Evolutionary conservation across 2,113 vertebrate species (phyloP).

Genomic region (Cyprinodon brontotheroides): DNA sequence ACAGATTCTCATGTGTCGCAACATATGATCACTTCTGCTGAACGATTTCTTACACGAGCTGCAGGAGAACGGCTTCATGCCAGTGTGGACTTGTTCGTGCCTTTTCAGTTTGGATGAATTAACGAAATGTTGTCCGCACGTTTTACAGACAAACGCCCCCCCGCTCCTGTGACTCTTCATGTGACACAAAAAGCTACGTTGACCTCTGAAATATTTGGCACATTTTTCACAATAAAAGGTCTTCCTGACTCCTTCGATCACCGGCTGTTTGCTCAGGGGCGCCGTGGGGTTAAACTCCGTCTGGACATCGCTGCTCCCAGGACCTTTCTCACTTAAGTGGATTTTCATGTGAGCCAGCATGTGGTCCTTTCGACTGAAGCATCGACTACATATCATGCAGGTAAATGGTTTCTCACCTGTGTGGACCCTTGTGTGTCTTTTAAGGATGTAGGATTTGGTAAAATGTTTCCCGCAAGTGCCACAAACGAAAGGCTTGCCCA

Average conservation of each 20-base stretch:
- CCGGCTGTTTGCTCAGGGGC: neutral
- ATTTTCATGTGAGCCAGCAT: neutral
- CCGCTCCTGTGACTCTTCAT: neutral
- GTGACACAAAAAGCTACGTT: neutral
- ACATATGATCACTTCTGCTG: neutral
- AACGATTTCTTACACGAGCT: neutral
- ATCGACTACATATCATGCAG: neutral
- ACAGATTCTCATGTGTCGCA: neutral
- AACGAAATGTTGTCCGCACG: neutral
- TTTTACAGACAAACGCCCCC: neutral
- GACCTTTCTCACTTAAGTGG: neutral
- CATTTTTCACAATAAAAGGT: neutral
- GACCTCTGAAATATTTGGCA: neutral
- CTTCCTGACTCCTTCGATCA: neutral
- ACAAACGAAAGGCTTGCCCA: slow-evolving; percentile 17
- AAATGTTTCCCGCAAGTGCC: slow-evolving; percentile 16
- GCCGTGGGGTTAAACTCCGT: no score
- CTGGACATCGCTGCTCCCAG: no score
- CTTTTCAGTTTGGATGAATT: neutral
- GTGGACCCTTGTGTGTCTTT: slow-evolving; percentile 11
- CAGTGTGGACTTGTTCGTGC: neutral
- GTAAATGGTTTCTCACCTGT: neutral
- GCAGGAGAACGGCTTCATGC: neutral
- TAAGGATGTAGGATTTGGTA: neutral
- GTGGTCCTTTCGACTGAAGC: slow-evolving; percentile 1